Base-by-base conservation (phyloP, 2,113 vertebrate species). In the Pelecanus crispus region DNA sequence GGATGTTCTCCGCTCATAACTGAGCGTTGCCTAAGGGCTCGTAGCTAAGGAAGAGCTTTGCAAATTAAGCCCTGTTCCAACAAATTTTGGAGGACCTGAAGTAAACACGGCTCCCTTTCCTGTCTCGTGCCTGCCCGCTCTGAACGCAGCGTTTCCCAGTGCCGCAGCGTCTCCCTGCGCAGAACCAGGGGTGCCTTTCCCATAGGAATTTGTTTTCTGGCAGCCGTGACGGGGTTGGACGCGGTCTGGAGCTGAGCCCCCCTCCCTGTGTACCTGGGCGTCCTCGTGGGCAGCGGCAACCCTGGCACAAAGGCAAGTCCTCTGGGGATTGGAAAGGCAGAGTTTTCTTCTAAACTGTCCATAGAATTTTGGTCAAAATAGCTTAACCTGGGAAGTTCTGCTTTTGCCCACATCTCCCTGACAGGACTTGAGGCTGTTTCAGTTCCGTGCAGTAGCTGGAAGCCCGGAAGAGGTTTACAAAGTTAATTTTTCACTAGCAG, bases 341-440 rank as follows among this genome's bases (percentile, higher is more conserved):
- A 0, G 4, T 24, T 83, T 29, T 36, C 52, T 56, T 32, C 71
- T 21, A 24, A 45, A 20, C 13, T 5, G 36, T 22, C 42, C 2
- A 2, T 21, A 1, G 25, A 29, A 42, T 71, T 82, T 9, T 34
- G 44, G 56, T 68, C 34, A 26, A 2, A 86, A 29, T 2, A 14
- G 52, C 61, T n/a, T 11, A 59, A 25, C 4, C 4, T 0, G 42
- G 49, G 9, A 44, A 26, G 45, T 72, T 87, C 58, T 66, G 90
- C 81, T 77, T 71, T 72, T 49, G 17, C 47, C 59, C 5, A 0
- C 6, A 0, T 11, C 70, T 2, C 73, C 40, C 36, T 0, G 3
- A 71, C 71, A 20, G 58, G 10, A 1, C 58, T 6, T 1, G 7
- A 36, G 72, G 86, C n/a, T 15, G 50, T 21, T 25, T 4, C 2